Conservation (phyloP, 2,797 vertebrate species). For the Tauraco hartlaubi region DNA sequence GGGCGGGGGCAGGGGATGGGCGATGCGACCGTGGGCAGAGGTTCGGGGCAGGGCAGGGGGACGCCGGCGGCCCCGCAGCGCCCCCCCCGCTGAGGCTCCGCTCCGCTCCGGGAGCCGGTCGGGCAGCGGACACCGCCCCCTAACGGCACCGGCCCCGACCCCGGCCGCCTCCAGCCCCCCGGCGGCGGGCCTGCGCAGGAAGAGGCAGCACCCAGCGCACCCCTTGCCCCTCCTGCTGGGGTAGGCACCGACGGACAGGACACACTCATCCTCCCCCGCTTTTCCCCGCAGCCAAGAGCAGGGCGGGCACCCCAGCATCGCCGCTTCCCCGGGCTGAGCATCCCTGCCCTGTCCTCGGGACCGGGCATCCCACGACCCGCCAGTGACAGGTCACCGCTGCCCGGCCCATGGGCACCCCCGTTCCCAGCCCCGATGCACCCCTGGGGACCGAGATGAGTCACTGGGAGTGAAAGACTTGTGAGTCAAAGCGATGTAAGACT, state of each 20-base stretch:
- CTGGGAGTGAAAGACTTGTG: background rate
- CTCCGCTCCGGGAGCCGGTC: background rate
- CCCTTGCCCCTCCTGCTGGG: background rate
- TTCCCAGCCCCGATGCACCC: background rate
- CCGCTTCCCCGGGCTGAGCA: background rate
- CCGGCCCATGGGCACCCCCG: background rate
- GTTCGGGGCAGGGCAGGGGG: background rate
- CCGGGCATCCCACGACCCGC: background rate
- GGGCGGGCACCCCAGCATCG: background rate
- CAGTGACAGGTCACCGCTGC: background rate
- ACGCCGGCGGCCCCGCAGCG: background rate
- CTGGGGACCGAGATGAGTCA: background rate
- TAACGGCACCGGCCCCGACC: slow-evolving; percentile 11
- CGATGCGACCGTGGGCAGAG: accelerated
- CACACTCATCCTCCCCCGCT: too few species aligned
- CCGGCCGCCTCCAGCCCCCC: background rate
- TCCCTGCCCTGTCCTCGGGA: background rate
- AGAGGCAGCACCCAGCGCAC: background rate
- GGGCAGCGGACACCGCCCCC: slow-evolving; percentile 48
- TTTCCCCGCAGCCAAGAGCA: background rate
- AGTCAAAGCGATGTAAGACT: background rate
- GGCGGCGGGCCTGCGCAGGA: too few species aligned
- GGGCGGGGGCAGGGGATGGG: background rate
- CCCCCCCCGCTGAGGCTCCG: background rate
- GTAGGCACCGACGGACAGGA: background rate